phyloP scores from a whole-genome alignment of 2,113 vertebrate genomes.

The Etheostoma cragini region DNA sequence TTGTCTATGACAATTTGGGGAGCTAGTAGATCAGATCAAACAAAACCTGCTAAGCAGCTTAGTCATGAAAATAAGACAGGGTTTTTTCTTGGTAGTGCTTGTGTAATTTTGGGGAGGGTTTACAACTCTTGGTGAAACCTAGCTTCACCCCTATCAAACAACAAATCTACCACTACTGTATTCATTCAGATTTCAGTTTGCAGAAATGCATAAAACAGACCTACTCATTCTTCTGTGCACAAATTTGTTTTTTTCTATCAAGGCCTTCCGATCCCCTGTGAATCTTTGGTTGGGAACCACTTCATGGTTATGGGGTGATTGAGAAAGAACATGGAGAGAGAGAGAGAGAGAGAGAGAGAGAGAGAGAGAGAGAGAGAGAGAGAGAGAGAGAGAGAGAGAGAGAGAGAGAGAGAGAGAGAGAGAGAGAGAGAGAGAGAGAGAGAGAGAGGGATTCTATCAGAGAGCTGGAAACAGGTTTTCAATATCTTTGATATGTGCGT shows the following conservation, averaged over 20 bases:
- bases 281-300: constrained; percentile 13
- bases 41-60: background rate
- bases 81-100: background rate
- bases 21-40: background rate
- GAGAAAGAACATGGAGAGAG: constrained; percentile 17
- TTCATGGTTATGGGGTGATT: constrained; percentile 24
- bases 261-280: constrained; percentile 6
- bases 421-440: constrained; percentile 39
- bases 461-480: constrained; percentile 44
- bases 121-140: background rate
- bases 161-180: background rate
- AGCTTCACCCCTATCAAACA: background rate
- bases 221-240: background rate
- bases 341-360: constrained; percentile 25
- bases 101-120: no score
- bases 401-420: constrained; percentile 39
- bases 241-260: background rate
- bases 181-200: background rate
- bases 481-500: constrained; percentile 51
- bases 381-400: constrained; percentile 25
- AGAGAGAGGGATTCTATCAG: constrained; percentile 38
- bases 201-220: background rate
- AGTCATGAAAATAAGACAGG: background rate
- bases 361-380: constrained; percentile 24
- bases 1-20: background rate